These are phyloP conservation scores for Telmatherina bonti DNA, from an alignment of 2,797 vertebrate genomes.

Conservation along the genomic window DNA sequence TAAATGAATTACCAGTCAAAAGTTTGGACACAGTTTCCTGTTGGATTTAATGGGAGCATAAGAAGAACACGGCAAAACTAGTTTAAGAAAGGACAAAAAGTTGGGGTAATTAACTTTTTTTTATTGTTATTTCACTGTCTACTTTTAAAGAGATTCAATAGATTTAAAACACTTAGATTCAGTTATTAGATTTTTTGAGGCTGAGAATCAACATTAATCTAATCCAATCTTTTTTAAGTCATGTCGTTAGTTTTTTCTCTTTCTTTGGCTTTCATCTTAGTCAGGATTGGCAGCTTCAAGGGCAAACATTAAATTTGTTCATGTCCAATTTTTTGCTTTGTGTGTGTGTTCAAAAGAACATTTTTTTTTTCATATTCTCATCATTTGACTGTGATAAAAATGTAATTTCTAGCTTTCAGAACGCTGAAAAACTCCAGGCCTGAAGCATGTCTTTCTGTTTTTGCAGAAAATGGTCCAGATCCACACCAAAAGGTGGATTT, in stretches of 20 bases:
- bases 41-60: too few relatives aligned
- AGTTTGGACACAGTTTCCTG: too few relatives aligned
- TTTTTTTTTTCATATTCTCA: background rate
- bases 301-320: background rate
- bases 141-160: too few relatives aligned
- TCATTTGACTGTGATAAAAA: background rate
- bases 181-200: background rate
- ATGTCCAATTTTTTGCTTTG: background rate
- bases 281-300: slow-evolving; percentile 1
- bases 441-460: background rate
- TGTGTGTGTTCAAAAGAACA: background rate
- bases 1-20: too few relatives aligned
- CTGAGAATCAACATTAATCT: background rate
- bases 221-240: background rate
- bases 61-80: too few relatives aligned
- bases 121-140: too few relatives aligned
- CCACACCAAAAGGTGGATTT: background rate
- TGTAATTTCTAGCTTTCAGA: too few relatives aligned
- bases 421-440: too few relatives aligned
- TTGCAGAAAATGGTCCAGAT: background rate
- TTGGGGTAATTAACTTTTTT: too few relatives aligned
- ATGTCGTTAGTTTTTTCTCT: background rate
- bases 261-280: slow-evolving; percentile 16
- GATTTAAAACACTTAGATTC: too few relatives aligned
- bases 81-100: too few relatives aligned